Evolutionary conservation across 2,888 invertebrate species (phyloP).

Genomic region (Eupithecia tripunctaria): DNA sequence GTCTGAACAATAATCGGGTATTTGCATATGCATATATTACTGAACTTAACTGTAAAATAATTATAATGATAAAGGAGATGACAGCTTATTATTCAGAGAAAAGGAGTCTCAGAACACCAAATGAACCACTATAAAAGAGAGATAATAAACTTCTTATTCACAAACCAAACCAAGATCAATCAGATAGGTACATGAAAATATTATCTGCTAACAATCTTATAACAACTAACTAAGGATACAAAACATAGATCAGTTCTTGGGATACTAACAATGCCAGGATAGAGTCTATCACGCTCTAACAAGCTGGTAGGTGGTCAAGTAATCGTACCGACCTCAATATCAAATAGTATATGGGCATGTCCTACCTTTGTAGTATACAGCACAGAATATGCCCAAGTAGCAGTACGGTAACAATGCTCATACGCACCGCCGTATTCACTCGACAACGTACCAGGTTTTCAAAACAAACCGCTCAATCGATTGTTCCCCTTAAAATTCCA

Average conservation of each 20-base stretch:
- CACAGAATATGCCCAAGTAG: slow-evolving; percentile 26
- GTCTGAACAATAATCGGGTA: background rate
- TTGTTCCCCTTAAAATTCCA: slow-evolving; percentile 79
- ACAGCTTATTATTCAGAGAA: background rate
- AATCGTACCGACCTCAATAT: slow-evolving; percentile 12
- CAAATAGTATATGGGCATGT: slow-evolving; percentile 3
- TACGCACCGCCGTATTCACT: slow-evolving; percentile 56
- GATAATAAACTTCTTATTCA: background rate
- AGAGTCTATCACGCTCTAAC: slow-evolving; percentile 20
- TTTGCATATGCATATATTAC: background rate
- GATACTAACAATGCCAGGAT: slow-evolving; percentile 26
- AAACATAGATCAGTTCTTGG: slow-evolving; percentile 5
- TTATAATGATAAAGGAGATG: background rate
- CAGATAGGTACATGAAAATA: background rate
- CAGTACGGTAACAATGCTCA: slow-evolving; percentile 49
- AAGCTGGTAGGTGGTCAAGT: slow-evolving; percentile 4
- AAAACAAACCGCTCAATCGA: slow-evolving; percentile 75
- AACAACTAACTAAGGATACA: background rate
- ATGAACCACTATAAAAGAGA: background rate
- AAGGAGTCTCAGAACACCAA: background rate
- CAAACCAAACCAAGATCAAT: background rate
- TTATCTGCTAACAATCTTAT: background rate
- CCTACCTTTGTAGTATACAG: slow-evolving; percentile 24
- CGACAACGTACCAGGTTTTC: slow-evolving; percentile 70
- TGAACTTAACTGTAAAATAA: background rate